These are phyloP conservation scores for Tubulanus polymorphus DNA, from an alignment of 2,888 invertebrate species.

Conservation along the genomic window DNA sequence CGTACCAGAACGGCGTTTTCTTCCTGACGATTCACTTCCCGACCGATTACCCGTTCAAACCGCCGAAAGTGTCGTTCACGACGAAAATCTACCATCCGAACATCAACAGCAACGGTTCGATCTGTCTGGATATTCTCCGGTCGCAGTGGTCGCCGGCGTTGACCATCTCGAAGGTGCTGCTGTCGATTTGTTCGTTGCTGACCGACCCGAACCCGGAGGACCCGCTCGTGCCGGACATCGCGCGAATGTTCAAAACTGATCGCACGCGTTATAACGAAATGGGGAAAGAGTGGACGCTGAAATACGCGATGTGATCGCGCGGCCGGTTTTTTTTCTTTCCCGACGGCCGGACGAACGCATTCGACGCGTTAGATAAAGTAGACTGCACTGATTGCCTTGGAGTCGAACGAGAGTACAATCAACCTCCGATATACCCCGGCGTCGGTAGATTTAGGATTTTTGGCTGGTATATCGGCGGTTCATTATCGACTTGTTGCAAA, in stretches of 20 bases:
- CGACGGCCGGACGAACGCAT: too few species aligned
- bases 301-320: conserved; percentile 97
- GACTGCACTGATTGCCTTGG: too few species aligned
- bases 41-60: conserved; percentile 99
- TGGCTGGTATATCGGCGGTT: too few species aligned
- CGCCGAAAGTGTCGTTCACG: conserved; percentile 99
- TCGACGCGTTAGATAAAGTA: too few species aligned
- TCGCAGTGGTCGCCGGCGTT: conserved; percentile 99
- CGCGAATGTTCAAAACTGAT: conserved; percentile 99
- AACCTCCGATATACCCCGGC: too few species aligned
- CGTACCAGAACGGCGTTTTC: conserved; percentile 99
- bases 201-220: conserved; percentile 98
- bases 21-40: conserved; percentile 99
- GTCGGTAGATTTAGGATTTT: too few species aligned
- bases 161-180: conserved; percentile 97
- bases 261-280: conserved; percentile 99
- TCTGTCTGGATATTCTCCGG: conserved; percentile 99
- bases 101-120: conserved; percentile 99
- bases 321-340: too few species aligned
- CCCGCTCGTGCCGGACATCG: conserved; percentile 99
- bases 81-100: conserved; percentile 99
- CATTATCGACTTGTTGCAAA: too few species aligned
- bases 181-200: conserved; percentile 1
- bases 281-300: conserved; percentile 99
- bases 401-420: too few species aligned